Evolutionary conservation across 2,888 invertebrate genomes (phyloP), one percentile per base, ranked within the genome.

Genomic region (Clanis bilineata): DNA sequence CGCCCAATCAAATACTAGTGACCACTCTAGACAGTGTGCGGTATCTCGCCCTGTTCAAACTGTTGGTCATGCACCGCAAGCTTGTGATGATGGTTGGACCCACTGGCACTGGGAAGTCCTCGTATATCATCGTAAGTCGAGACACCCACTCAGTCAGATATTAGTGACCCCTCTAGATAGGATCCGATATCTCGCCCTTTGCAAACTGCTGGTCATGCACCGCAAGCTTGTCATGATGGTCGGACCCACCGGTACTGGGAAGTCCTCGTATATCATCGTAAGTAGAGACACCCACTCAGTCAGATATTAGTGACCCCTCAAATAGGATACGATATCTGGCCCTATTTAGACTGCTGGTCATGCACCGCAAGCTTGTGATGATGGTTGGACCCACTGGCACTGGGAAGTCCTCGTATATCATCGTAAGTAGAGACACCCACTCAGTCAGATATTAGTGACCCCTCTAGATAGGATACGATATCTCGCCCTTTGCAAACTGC

Each of bases 91-190:
- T 98, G 83, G 96, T 98, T 0, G 99, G 98, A 0, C 98, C 98
- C 0, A 98, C 98, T 0, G 98, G 98, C 38, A 98, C 98, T 0
- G 98, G 98, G 60, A 99, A 99, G 87, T 97, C 98, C 4, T 96
- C 96, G 54, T 98, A 98, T 71, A 95, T 96, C 18, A 95, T 96
- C 76, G 95, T 95, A 82, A 87, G 91, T 69, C 51, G 97, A 58
- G 98, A 99, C 74, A 95, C 98, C 96, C 97, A 0, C 98, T 98
- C 44, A 98, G 98, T 88, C 98, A 98, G 90, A 98, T 99, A 69
- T 96, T 98, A 61, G 98, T 99, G 12, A 96, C 97, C 0, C 99
- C 98, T 0, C 93, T 97, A 25, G 98, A 98, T 86, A 98, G 97
- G 0, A 95, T 98, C 1, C 93, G 98, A 39, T 97, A 97, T 78